These are phyloP conservation scores for Paramormyrops kingsleyae DNA, from an alignment of 2,113 vertebrate genomes.

Conservation along the genomic window DNA sequence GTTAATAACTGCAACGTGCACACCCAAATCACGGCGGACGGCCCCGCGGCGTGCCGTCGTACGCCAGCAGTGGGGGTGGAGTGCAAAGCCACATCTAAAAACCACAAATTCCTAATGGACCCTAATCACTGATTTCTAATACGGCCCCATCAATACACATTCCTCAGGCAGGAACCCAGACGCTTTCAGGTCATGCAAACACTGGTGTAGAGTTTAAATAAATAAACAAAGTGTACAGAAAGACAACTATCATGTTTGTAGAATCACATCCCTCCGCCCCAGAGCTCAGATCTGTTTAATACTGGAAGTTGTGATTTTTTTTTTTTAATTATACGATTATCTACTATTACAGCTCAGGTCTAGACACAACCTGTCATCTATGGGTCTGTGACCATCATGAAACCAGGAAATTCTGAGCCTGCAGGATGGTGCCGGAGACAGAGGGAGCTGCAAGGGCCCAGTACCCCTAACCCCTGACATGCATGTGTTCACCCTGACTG, in stretches of 20 bases:
- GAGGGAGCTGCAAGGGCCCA: background rate
- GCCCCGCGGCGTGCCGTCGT: background rate
- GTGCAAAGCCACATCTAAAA: conserved; percentile 23
- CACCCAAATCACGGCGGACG: conserved; percentile 1
- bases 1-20: conserved; percentile 68
- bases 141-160: conserved; percentile 16
- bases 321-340: background rate
- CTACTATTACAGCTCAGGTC: background rate
- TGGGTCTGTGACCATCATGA: background rate
- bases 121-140: conserved; percentile 34
- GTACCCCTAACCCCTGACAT: background rate
- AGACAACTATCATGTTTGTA: background rate
- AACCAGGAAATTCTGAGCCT: background rate
- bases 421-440: background rate
- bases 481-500: background rate
- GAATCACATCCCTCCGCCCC: background rate
- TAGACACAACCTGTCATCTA: background rate
- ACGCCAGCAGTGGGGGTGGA: background rate
- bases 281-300: background rate
- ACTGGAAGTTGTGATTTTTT: background rate
- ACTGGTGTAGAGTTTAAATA: background rate
- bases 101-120: conserved; percentile 28
- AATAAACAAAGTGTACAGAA: background rate
- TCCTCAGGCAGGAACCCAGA: background rate
- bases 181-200: background rate